A percentile compares a stretch with the other conserved stretches of the same genome.
Conservation (phyloP, 1,140 invertebrate genomes). For the Lamellibrachia luymesi region DNA sequence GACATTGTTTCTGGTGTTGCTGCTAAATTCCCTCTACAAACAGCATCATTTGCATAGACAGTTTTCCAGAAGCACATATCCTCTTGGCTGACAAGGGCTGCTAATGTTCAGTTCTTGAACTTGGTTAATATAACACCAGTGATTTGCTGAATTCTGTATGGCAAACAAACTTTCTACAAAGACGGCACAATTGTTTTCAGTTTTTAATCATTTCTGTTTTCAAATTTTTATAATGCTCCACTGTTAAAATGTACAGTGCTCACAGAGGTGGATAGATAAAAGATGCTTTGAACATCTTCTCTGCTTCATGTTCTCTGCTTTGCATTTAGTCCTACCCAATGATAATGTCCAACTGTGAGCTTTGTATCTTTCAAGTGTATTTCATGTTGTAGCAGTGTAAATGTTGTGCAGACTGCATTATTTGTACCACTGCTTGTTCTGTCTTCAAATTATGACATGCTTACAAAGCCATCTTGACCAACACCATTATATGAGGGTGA, state of each 20-base stretch:
- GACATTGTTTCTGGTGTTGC: constrained; percentile 1
- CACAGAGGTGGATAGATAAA: background rate
- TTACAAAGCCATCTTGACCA: background rate
- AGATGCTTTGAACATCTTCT: background rate
- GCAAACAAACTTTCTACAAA: background rate
- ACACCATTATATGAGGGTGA: background rate
- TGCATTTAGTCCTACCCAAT: too few relatives aligned
- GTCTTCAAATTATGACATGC: background rate
- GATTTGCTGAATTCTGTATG: background rate
- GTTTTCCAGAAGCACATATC: background rate
- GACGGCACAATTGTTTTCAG: background rate
- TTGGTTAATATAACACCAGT: background rate
- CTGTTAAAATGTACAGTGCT: background rate
- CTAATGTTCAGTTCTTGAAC: background rate
- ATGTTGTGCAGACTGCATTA: background rate
- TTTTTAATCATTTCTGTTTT: background rate
- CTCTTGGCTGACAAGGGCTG: background rate
- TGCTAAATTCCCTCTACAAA: background rate
- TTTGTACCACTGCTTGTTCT: background rate
- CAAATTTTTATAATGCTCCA: background rate
- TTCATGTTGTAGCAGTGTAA: constrained; percentile 5
- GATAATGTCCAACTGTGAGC: background rate
- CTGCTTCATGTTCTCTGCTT: too few relatives aligned
- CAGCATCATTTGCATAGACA: background rate
- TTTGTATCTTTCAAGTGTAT: background rate